Percentiles rank a stretch among this genome's conserved stretches.
Evolutionary conservation across 2,797 vertebrate species (phyloP).

Genomic region (Geotrypetes seraphini): DNA sequence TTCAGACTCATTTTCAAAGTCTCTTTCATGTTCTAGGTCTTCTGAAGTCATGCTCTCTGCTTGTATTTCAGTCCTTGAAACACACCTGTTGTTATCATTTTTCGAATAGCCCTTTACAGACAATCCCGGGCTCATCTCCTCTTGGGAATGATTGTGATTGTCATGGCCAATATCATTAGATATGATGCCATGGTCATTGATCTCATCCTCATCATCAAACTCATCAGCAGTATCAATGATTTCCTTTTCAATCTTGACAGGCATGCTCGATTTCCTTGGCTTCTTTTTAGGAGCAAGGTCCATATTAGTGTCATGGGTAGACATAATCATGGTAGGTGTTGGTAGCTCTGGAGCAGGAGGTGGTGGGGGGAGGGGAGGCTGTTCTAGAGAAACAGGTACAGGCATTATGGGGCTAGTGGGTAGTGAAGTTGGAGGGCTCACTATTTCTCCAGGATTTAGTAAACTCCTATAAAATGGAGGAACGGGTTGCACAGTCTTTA

Average conservation of each 20-base stretch:
- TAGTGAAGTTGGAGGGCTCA: conserved; percentile 87
- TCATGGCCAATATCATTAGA: conserved; percentile 55
- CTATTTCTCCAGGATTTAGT: conserved; percentile 83
- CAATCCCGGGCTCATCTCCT: conserved; percentile 88
- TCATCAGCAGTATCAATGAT: conserved; percentile 93
- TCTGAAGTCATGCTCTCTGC: conserved; percentile 95
- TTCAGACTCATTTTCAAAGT: conserved; percentile 97
- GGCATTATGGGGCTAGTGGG: conserved; percentile 92
- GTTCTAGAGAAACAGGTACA: conserved; percentile 48
- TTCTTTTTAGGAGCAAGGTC: conserved; percentile 96
- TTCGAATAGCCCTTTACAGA: conserved; percentile 84
- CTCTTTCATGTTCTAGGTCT: conserved; percentile 91
- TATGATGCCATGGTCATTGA: conserved; percentile 57
- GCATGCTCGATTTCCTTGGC: conserved; percentile 97
- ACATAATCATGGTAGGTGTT: conserved; percentile 51
- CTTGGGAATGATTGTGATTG: conserved; percentile 87
- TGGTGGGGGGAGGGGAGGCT: conserved; percentile 53
- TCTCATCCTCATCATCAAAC: conserved; percentile 90
- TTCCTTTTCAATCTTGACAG: conserved; percentile 97
- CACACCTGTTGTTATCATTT: conserved; percentile 73
- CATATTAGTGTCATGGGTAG: conserved; percentile 44
- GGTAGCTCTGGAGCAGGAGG: conserved; percentile 53
- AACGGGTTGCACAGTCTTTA: conserved; percentile 95
- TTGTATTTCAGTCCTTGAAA: conserved; percentile 76
- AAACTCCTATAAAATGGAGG: conserved; percentile 96